These are phyloP conservation scores for Brachypterus glaber DNA, from an alignment of 2,888 invertebrate genomes.

Conservation along the genomic window DNA sequence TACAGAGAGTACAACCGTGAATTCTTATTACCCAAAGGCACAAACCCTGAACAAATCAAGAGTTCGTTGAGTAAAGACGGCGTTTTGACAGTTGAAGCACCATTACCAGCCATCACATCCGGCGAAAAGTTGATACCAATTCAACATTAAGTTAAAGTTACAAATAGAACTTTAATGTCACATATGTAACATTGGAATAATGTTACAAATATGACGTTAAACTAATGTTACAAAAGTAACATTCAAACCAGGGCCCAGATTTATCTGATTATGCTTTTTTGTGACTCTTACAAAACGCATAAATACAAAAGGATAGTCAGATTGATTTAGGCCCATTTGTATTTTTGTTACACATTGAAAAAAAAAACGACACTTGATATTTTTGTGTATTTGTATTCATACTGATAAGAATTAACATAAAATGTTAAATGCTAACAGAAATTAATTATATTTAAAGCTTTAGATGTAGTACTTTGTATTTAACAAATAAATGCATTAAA, in stretches of 20 bases:
- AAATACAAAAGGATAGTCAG: too few species aligned
- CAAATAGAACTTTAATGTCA: too few species aligned
- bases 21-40: slow-evolving; percentile 92
- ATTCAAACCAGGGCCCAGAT: too few species aligned
- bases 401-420: too few species aligned
- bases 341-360: too few species aligned
- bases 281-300: too few species aligned
- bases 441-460: slow-evolving; percentile 15
- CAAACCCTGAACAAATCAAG: slow-evolving; percentile 92
- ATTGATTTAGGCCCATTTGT: too few species aligned
- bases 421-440: slow-evolving; percentile 18
- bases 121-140: slow-evolving; percentile 79
- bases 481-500: slow-evolving; percentile 20
- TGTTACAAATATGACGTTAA: slow-evolving; percentile 1
- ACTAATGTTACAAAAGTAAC: too few species aligned
- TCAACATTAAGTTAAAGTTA: slow-evolving; percentile 45
- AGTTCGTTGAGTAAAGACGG: slow-evolving; percentile 95
- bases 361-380: too few species aligned
- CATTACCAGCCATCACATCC: slow-evolving; percentile 76
- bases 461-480: slow-evolving; percentile 16
- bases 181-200: too few species aligned
- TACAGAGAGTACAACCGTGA: slow-evolving; percentile 98
- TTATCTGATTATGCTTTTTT: too few species aligned
- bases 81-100: slow-evolving; percentile 92
- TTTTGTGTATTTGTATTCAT: too few species aligned